Evolutionary conservation across 2,113 vertebrate species (phyloP).

Genomic region (Channa argus): DNA sequence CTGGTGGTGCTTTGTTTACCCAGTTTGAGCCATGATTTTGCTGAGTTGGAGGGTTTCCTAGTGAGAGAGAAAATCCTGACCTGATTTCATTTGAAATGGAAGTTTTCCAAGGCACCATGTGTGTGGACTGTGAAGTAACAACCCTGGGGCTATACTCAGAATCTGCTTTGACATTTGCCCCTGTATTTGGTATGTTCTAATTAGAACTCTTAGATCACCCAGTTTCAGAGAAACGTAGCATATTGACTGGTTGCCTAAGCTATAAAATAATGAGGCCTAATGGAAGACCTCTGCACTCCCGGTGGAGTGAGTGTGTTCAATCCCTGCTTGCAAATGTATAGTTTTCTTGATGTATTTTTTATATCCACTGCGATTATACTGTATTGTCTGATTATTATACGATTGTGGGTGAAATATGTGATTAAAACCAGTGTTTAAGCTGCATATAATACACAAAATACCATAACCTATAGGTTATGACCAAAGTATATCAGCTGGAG

Average conservation of each 20-base stretch:
- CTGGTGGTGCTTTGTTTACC: conserved; percentile 34
- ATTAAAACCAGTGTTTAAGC: not conserved
- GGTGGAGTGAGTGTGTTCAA: not conserved
- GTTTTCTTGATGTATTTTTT: not conserved
- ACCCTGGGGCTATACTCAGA: conserved; percentile 61
- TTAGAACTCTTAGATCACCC: conserved; percentile 46
- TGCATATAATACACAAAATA: no score
- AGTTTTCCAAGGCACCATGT: conserved; percentile 57
- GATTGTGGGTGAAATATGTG: not conserved
- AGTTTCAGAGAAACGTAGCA: conserved; percentile 40
- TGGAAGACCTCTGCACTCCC: not conserved
- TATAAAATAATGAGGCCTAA: conserved; percentile 1
- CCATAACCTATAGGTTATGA: conserved; percentile 2
- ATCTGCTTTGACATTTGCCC: conserved; percentile 61
- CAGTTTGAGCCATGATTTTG: conserved; percentile 29
- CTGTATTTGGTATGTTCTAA: conserved; percentile 17
- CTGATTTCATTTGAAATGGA: conserved; percentile 71
- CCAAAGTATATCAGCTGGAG: conserved; percentile 17
- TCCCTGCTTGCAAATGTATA: not conserved
- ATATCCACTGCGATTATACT: not conserved
- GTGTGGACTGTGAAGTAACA: conserved; percentile 68
- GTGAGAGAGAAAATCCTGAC: conserved; percentile 65
- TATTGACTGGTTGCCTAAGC: not conserved
- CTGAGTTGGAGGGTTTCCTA: conserved; percentile 52
- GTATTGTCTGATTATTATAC: not conserved